Evolutionary conservation across 2,888 invertebrate genomes (phyloP), one percentile per base, ranked within the genome.

Genomic region (Schrankia costaestrigalis): DNA sequence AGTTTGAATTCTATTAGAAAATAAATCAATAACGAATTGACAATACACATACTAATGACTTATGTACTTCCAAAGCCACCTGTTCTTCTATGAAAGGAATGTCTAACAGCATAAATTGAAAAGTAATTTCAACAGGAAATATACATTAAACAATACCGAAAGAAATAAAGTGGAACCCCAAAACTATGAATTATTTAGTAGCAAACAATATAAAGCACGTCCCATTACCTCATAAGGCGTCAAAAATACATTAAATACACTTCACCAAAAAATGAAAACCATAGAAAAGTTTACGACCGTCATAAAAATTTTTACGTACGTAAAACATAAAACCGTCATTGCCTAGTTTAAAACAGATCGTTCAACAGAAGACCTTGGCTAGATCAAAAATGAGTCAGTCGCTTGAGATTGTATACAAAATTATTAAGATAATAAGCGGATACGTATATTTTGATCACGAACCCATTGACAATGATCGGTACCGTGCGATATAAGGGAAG

Each of bases 401-500:
- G 60, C 61, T 63, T 70, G 66, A 74, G 77, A 82, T 78, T 80
- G 76, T 81, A 70, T 73, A 82, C 78, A 77, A 84, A 85, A 85
- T 87, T 82, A 80, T 85, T 81, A 74, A 80, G 83, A 84, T 87
- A 87, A 86, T 87, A 85, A 85, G 83, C 79, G 76, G 86, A 86
- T 85, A 86, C 80, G 77, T 84, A 82, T 71, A 82, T 84, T 85
- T 85, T 77, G 82, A 81, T 87, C 87, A 87, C 87, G 87, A 86
- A 73, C 78, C 82, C 78, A 87, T 87, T 87, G 87, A 81, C 86
- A 87, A 83, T 85, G 85, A 87, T 85, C 85, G 82, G 81, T 76
- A 76, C 78, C 54, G 76, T 56, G 76, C 68, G 59, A 62, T 56
- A 29, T 39, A 58, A 78, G 81, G 54, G 78, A 52, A 60, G 77